phyloP scores from a whole-genome alignment of 2,113 vertebrate genomes.

The Sylvietta virens region DNA sequence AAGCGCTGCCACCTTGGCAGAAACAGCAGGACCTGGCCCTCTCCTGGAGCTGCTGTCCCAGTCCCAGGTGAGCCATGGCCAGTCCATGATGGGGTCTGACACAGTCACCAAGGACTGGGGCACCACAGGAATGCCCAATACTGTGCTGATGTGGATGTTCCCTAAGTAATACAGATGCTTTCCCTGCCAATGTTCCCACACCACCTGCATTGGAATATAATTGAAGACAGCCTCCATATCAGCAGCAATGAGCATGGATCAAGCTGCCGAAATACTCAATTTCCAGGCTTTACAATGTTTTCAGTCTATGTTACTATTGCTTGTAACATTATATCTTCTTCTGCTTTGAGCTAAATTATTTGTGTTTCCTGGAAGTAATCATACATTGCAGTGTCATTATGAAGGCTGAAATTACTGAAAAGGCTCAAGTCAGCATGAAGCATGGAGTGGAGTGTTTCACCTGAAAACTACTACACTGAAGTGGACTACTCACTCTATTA shows the following conservation, averaged over 20 bases:
- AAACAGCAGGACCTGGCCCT: not conserved
- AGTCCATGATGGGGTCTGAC: accelerated
- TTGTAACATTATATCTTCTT: not conserved
- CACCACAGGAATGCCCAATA: not conserved
- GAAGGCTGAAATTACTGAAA: not conserved
- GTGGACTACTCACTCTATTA: no score
- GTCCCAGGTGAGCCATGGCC: accelerated
- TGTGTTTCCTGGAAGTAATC: not conserved
- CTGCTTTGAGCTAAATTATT: not conserved
- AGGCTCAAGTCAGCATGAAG: not conserved
- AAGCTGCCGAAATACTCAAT: not conserved
- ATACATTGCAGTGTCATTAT: not conserved
- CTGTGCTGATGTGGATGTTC: not conserved
- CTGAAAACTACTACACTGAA: no score
- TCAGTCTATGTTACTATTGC: not conserved
- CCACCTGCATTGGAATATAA: not conserved
- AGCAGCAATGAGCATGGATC: not conserved
- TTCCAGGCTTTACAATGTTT: not conserved
- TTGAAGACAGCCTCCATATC: not conserved
- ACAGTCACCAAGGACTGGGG: accelerated
- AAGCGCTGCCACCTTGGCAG: not conserved
- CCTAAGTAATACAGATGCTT: not conserved
- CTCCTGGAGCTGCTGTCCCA: no score
- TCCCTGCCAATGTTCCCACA: not conserved
- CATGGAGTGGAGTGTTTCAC: not conserved